Evolutionary conservation across 2,888 invertebrate species (phyloP).

Genomic region (Mythimna pallens): DNA sequence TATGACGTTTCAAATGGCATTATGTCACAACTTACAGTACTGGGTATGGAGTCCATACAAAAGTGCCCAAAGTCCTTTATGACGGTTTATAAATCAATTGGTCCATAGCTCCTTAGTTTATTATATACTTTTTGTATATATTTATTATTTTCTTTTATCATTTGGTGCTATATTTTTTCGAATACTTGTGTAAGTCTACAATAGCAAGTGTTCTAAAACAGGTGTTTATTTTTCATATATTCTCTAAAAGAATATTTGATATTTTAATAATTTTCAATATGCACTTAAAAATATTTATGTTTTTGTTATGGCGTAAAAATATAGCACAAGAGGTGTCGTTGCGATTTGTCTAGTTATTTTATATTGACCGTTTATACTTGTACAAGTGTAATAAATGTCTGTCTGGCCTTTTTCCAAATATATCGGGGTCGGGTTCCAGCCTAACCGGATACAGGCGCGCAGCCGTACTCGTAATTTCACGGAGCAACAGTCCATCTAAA

Average conservation of each 20-base stretch:
- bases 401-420: too few species aligned
- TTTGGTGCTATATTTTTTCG: conserved; percentile 62
- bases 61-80: conserved; percentile 2
- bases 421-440: too few species aligned
- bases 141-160: conserved; percentile 22
- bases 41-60: too few species aligned
- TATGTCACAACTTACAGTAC: too few species aligned
- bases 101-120: conserved; percentile 28
- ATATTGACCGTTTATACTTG: neutral
- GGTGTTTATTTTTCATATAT: conserved; percentile 21
- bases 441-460: too few species aligned
- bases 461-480: too few species aligned
- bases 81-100: conserved; percentile 21
- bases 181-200: conserved; percentile 15
- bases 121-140: conserved; percentile 23
- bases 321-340: conserved; percentile 14
- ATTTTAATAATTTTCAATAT: conserved; percentile 11
- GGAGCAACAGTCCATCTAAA: too few species aligned
- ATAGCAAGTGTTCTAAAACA: conserved; percentile 20
- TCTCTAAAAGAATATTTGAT: conserved; percentile 14
- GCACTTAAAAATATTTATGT: conserved; percentile 14
- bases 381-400: neutral
- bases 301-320: conserved; percentile 16
- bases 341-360: neutral
- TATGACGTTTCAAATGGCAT: too few species aligned